Percentiles rank a stretch among this genome's conserved stretches.
These are phyloP conservation scores for Sminthurides aquaticus DNA, from an alignment of 2,888 invertebrate genomes.

Conservation along the genomic window DNA sequence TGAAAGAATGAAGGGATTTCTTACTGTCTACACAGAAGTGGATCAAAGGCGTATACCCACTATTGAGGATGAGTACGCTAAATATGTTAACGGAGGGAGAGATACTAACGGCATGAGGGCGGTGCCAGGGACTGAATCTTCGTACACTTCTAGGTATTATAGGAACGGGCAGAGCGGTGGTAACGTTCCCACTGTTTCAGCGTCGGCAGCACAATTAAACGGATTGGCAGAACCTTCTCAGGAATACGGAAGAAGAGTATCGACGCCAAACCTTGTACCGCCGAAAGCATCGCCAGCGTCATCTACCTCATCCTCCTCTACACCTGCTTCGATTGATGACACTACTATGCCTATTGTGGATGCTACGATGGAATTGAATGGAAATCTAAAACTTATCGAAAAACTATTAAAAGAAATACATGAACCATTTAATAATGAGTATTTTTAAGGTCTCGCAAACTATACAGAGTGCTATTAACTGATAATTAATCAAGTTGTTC, in stretches of 20 bases:
- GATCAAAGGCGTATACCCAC: conserved; percentile 18
- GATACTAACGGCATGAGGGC: background rate
- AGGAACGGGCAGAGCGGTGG: background rate
- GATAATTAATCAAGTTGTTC: background rate
- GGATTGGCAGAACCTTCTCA: too few species aligned
- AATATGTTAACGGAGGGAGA: conserved; percentile 2
- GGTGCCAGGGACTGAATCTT: background rate
- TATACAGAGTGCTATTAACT: background rate
- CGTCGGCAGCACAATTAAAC: too few species aligned
- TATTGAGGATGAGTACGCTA: conserved; percentile 23
- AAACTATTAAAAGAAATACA: conserved; percentile 33
- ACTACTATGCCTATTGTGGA: conserved; percentile 14
- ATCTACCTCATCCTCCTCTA: conserved; percentile 1
- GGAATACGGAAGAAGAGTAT: too few species aligned
- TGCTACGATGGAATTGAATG: conserved; percentile 20
- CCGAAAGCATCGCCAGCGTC: background rate
- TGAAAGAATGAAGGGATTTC: conserved; percentile 48
- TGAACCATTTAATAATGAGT: conserved; percentile 24
- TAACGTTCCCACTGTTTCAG: background rate
- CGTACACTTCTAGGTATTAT: background rate
- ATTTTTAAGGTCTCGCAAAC: conserved; percentile 14
- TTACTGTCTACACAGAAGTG: conserved; percentile 46
- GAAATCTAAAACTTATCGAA: conserved; percentile 35
- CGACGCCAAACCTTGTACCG: background rate
- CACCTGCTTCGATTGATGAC: background rate